Percentiles rank a stretch among this genome's conserved stretches.
Evolutionary conservation across 2,113 vertebrate species (phyloP).

Genomic region (Eclectus roratus): DNA sequence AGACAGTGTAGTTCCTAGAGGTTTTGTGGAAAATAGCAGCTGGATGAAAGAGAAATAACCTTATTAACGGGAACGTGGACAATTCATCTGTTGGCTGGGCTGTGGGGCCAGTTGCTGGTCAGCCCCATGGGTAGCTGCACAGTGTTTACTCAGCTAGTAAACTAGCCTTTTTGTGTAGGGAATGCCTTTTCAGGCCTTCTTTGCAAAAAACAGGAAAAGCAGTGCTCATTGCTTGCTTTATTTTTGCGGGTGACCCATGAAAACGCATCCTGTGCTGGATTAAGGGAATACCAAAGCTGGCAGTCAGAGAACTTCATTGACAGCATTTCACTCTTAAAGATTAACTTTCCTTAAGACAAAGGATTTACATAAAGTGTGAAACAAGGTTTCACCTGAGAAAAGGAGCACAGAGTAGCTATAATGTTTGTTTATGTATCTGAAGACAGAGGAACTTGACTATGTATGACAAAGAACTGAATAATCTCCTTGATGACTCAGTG

Average conservation of each 20-base stretch:
- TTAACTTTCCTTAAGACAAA: background rate
- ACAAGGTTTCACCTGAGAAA: background rate
- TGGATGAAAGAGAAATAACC: background rate
- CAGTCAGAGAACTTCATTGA: background rate
- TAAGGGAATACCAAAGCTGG: background rate
- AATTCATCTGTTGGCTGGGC: background rate
- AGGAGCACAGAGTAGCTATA: background rate
- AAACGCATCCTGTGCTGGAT: rapidly evolving
- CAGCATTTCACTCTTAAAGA: background rate
- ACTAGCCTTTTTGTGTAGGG: background rate
- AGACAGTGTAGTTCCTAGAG: background rate
- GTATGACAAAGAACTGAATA: background rate
- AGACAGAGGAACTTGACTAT: background rate
- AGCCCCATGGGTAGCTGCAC: background rate
- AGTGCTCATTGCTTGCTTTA: background rate
- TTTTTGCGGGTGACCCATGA: background rate
- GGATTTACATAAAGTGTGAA: background rate
- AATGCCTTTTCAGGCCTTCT: background rate
- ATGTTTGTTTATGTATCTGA: background rate
- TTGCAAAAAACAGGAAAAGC: background rate
- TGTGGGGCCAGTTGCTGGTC: background rate
- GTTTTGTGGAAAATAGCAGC: background rate
- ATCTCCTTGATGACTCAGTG: background rate
- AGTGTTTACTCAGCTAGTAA: background rate
- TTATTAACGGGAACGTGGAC: background rate